Conservation (phyloP, 2,113 vertebrate species). For the Tympanuchus pallidicinctus region DNA sequence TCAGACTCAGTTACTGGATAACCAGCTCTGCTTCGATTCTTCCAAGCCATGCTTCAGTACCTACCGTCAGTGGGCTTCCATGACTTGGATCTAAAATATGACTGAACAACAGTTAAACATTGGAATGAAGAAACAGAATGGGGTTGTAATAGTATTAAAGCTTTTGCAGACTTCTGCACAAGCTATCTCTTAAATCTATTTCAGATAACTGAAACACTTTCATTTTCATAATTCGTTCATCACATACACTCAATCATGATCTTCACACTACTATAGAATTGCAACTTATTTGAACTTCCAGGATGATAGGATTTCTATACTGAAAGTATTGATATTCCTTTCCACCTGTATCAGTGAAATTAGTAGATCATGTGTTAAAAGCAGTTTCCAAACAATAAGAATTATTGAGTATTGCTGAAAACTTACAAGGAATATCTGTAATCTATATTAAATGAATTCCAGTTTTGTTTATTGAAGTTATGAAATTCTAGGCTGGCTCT, state of each 20-base stretch:
- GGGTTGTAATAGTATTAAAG: neutral
- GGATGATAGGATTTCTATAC: neutral
- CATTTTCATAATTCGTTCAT: neutral
- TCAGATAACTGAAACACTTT: neutral
- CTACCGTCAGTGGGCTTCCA: no score
- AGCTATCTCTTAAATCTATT: neutral
- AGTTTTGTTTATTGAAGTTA: neutral
- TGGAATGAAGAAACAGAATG: neutral
- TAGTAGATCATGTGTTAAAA: neutral
- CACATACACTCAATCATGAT: neutral
- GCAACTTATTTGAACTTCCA: neutral
- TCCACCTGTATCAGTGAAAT: neutral
- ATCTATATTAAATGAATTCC: neutral
- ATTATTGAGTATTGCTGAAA: neutral
- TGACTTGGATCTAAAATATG: neutral
- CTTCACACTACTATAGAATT: neutral
- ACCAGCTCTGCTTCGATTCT: neutral
- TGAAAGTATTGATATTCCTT: neutral
- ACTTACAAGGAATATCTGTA: neutral
- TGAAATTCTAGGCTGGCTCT: neutral
- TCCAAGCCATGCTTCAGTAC: neutral
- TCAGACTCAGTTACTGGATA: neutral
- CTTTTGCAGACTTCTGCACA: neutral
- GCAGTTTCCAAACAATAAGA: neutral
- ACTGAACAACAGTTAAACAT: neutral